These are phyloP conservation scores for Chrysotoxum bicinctum DNA, from an alignment of 2,888 invertebrate species.

Conservation along the genomic window DNA sequence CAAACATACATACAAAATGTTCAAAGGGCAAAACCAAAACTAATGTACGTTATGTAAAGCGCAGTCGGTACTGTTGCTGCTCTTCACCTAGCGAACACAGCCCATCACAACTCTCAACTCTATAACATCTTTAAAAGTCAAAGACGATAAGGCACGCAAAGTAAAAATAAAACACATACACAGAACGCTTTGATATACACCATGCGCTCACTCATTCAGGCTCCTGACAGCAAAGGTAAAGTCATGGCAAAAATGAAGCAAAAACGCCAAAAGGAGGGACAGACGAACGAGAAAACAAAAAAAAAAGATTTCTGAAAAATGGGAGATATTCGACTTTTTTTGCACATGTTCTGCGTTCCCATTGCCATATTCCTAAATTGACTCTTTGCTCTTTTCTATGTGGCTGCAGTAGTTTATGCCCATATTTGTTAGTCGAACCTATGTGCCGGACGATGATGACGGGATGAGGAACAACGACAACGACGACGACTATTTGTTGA, in stretches of 20 bases:
- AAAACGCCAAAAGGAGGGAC: slow-evolving; percentile 32
- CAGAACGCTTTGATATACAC: slow-evolving; percentile 28
- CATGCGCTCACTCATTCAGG: slow-evolving; percentile 33
- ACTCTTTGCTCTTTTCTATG: slow-evolving; percentile 47
- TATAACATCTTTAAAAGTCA: slow-evolving; percentile 72
- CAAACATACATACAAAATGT: slow-evolving; percentile 8
- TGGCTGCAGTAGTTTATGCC: slow-evolving; percentile 62
- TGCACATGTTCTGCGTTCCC: slow-evolving; percentile 65
- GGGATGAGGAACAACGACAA: slow-evolving; percentile 12
- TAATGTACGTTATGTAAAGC: slow-evolving; percentile 36
- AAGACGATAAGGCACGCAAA: slow-evolving; percentile 73
- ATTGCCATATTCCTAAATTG: slow-evolving; percentile 58
- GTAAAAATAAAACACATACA: slow-evolving; percentile 64
- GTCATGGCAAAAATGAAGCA: slow-evolving; percentile 25
- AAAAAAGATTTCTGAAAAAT: slow-evolving; percentile 40
- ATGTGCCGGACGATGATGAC: background rate
- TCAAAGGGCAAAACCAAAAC: slow-evolving; percentile 58
- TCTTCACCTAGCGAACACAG: slow-evolving; percentile 22
- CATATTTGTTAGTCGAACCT: slow-evolving; percentile 55
- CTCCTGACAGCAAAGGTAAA: slow-evolving; percentile 55
- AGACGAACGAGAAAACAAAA: background rate
- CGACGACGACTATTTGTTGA: slow-evolving; percentile 56
- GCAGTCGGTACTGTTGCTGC: background rate
- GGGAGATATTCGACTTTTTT: slow-evolving; percentile 59
- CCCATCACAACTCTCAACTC: slow-evolving; percentile 45